Percentiles rank a stretch among this genome's conserved stretches.
These are phyloP conservation scores for Myrmecobius fasciatus DNA, from an alignment of 2,113 vertebrate species.

Conservation along the genomic window DNA sequence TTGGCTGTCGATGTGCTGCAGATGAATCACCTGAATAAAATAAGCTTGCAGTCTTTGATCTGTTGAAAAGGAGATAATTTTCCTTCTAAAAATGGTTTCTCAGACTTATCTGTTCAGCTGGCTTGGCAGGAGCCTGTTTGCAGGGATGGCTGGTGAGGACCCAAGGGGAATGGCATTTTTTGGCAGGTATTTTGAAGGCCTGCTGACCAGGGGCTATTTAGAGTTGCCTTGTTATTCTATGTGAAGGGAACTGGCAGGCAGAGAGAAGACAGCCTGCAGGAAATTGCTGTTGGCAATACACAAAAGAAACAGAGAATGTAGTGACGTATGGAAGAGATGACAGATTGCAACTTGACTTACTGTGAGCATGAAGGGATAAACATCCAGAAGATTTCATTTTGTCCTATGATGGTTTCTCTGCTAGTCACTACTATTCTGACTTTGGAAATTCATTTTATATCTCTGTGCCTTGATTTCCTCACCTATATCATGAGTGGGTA, in stretches of 20 bases:
- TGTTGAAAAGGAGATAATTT: constrained; percentile 16
- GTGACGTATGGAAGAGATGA: neutral
- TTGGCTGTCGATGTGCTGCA: constrained; percentile 10
- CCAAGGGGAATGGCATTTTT: neutral
- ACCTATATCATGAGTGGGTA: neutral
- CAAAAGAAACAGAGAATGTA: neutral
- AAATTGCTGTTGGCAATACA: neutral
- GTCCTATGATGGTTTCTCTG: neutral
- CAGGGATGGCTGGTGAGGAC: neutral
- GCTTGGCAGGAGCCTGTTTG: neutral
- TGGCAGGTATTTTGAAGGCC: neutral
- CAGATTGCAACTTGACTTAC: neutral
- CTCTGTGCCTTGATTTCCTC: neutral
- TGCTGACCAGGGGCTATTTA: neutral
- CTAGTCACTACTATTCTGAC: neutral
- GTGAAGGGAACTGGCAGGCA: neutral
- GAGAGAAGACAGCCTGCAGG: neutral
- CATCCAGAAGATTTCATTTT: neutral
- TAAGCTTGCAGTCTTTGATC: constrained; percentile 15
- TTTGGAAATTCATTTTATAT: neutral
- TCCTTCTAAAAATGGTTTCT: neutral
- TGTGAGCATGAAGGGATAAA: neutral
- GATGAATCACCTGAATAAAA: neutral
- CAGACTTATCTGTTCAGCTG: neutral
- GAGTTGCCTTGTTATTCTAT: neutral